These are phyloP conservation scores for Ernsta delagoae DNA, from an alignment of 2,888 invertebrate species.

Conservation along the genomic window DNA sequence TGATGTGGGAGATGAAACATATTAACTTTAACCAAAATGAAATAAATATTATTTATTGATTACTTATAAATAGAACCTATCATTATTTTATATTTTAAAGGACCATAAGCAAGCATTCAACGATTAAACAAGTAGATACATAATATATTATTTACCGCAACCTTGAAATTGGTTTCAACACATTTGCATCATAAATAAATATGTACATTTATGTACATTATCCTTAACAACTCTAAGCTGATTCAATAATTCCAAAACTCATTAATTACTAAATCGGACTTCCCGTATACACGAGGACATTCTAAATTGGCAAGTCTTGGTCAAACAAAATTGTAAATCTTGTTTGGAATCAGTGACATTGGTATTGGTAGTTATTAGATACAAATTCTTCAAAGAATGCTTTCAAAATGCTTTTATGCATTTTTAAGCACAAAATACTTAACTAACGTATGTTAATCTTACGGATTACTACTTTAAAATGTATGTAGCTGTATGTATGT, in stretches of 20 bases:
- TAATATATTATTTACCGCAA: not conserved
- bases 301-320: not conserved
- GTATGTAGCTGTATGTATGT: too few species aligned
- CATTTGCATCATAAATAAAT: not conserved
- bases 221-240: not conserved
- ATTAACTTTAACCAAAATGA: too few species aligned
- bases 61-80: too few species aligned
- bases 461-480: too few species aligned
- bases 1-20: too few species aligned
- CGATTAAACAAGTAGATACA: not conserved
- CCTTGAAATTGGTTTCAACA: not conserved
- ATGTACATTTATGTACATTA: not conserved
- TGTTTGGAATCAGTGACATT: slow-evolving; percentile 4
- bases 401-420: too few species aligned
- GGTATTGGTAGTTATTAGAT: not conserved
- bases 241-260: not conserved
- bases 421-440: too few species aligned
- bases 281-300: slow-evolving; percentile 1
- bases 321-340: not conserved
- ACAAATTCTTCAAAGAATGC: too few species aligned
- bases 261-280: not conserved
- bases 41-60: too few species aligned
- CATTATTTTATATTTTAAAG: too few species aligned
- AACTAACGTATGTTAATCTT: too few species aligned
- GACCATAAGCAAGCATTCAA: too few species aligned